Conservation (phyloP, 2,888 invertebrate species). For the Helicoverpa assulta region DNA sequence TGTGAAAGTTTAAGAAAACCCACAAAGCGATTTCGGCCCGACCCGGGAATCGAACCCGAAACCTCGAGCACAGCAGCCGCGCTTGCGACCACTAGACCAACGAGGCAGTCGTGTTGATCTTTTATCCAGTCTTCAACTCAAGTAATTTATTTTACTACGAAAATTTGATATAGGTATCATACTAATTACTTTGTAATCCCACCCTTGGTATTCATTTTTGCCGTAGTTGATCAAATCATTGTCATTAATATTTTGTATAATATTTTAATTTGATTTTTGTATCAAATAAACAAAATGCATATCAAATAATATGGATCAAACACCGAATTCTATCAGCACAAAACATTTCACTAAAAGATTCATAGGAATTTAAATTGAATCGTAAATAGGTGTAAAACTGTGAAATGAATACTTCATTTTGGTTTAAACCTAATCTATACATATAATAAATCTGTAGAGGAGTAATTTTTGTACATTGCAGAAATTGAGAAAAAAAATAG, state of each 20-base stretch:
- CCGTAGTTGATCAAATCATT: neutral
- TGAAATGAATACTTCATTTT: constrained; percentile 20
- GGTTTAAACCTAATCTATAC: constrained; percentile 26
- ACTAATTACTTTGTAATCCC: neutral
- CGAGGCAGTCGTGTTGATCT: too few relatives aligned
- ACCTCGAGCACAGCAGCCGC: too few relatives aligned
- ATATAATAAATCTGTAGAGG: too few relatives aligned
- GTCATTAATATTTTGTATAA: neutral
- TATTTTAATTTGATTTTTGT: neutral
- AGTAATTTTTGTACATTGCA: too few relatives aligned
- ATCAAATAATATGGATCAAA: neutral
- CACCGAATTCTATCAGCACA: neutral
- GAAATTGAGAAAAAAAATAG: too few relatives aligned
- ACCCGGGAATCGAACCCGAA: too few relatives aligned
- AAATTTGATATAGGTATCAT: too few relatives aligned
- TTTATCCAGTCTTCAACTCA: too few relatives aligned
- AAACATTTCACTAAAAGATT: neutral
- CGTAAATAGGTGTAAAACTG: constrained; percentile 21
- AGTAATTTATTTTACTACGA: too few relatives aligned
- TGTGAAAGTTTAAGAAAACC: too few relatives aligned
- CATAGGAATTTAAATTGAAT: constrained; percentile 10
- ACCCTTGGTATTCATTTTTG: neutral
- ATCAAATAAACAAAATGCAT: neutral
- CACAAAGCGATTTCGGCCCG: too few relatives aligned
- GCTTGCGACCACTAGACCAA: too few relatives aligned